Base-by-base conservation (phyloP, 2,797 vertebrate species). In the Melanotaenia trifasciata region DNA sequence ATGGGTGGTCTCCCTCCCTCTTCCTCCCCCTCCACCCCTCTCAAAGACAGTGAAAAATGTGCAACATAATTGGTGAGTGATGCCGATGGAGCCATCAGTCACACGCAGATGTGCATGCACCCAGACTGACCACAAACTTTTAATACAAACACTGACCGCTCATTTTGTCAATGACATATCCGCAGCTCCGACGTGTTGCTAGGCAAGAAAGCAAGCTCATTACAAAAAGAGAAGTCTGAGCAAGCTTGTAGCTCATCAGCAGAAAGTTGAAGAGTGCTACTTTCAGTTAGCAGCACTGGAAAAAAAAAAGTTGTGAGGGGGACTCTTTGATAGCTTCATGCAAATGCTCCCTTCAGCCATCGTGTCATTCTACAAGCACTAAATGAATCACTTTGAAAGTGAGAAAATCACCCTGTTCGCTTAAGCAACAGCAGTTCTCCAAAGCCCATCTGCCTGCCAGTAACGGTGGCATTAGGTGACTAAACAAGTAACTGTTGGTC, bases 1-100 rank as follows among this genome's bases (percentile, higher is more conserved):
- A 92, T 94, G 93, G 92, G 93, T 94, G 94, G 94, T 94, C 92
- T 78, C 76, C 53, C 74, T 64, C 74, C 30, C 74, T 51, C 65
- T 54, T 64, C 59, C 66, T 50, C 50, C 1, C 64, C 22, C 54
- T 56, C 51, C 65, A 57, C 28, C 4, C 58, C 69, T 83, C 74
- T 72, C 53, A 38, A 61, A 43, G 28, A 62, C 64, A 54, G 62
- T 66, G 22, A 83, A 71, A 67, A 64, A 78, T 65, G 58, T 43
- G 22, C 36, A 51, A 64, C 76, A 75, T 61, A 66, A 67, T 74
- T 35, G 58, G 61, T 53, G 67, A 69, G 59, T 70, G 70, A 80
- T 80, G 75, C 43, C 3, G 38, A 83, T 18, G 60, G 53, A 77
- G 75, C 70, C 71, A 83, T 74, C 78, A 74, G 63, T 82, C 74